These are phyloP conservation scores for Bombus terrestris DNA, from an alignment of 1,140 invertebrate genomes.

Conservation along the genomic window DNA sequence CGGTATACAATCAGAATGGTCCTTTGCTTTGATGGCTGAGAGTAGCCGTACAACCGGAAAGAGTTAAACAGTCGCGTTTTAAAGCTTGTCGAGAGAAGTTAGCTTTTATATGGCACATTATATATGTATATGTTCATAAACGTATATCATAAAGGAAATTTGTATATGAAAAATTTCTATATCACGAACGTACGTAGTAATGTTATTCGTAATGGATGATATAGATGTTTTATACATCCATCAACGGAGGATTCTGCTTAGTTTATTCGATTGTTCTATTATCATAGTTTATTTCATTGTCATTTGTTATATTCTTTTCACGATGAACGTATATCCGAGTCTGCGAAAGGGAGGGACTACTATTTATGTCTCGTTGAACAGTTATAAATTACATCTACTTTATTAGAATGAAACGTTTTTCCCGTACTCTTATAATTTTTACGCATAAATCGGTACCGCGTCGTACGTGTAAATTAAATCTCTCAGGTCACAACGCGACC, in stretches of 20 bases:
- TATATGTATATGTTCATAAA: not conserved
- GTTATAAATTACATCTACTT: not conserved
- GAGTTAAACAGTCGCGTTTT: no score
- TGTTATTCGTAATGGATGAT: not conserved
- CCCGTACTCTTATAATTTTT: not conserved
- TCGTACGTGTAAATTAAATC: no score
- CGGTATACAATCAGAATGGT: no score
- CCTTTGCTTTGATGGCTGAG: no score
- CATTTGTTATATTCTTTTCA: not conserved
- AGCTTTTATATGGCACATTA: not conserved
- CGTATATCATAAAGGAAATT: no score
- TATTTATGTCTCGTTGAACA: not conserved
- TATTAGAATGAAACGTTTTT: not conserved
- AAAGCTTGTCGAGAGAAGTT: not conserved
- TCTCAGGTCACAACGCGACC: no score
- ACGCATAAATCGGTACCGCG: not conserved
- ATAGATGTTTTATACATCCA: not conserved
- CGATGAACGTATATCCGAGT: not conserved
- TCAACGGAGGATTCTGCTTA: not conserved
- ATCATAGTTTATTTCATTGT: not conserved
- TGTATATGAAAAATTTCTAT: not conserved
- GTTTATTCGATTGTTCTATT: not conserved
- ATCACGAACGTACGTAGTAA: not conserved
- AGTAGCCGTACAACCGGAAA: no score
- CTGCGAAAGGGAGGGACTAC: not conserved